Percentiles rank a stretch among this genome's conserved stretches.
These are phyloP conservation scores for Ophiothrix spiculata DNA, from an alignment of 35 echinoderm and acorn worm genomes.

Conservation along the genomic window DNA sequence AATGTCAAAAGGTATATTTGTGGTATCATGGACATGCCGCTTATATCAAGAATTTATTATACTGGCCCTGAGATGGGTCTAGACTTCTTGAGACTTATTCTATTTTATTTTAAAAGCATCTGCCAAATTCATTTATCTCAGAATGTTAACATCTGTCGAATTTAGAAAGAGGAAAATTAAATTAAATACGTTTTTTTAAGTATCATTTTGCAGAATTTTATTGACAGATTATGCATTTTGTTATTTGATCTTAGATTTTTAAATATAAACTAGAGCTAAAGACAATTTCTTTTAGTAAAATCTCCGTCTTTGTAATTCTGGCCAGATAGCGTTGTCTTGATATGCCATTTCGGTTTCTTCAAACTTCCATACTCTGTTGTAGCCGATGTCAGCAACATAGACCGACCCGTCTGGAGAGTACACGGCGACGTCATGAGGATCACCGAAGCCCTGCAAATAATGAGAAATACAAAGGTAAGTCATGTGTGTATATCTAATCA, in stretches of 20 bases:
- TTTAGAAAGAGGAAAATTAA: neutral
- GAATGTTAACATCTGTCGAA: too few species aligned
- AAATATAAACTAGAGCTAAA: neutral
- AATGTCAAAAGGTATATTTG: neutral
- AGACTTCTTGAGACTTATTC: neutral
- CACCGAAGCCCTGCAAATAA: constrained; percentile 51
- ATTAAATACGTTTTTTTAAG: neutral
- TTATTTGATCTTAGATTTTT: neutral
- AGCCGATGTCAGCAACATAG: constrained; percentile 80
- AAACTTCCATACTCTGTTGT: constrained; percentile 79
- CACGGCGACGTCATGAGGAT: constrained; percentile 81
- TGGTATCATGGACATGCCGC: neutral
- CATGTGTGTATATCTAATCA: too few species aligned
- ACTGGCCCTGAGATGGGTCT: neutral
- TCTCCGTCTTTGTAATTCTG: neutral
- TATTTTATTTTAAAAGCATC: too few species aligned
- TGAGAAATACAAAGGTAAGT: too few species aligned
- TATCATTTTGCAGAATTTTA: neutral
- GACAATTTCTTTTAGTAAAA: neutral
- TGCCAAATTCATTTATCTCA: too few species aligned
- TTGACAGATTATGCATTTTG: neutral
- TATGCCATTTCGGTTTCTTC: constrained; percentile 9
- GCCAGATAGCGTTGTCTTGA: constrained; percentile 1
- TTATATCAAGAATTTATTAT: neutral
- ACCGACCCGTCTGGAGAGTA: constrained; percentile 52